Percentiles rank a stretch among this genome's conserved stretches.
These are phyloP conservation scores for Akabosia matsudoensis DNA, from an alignment of 1,140 invertebrate genomes.

Conservation along the genomic window DNA sequence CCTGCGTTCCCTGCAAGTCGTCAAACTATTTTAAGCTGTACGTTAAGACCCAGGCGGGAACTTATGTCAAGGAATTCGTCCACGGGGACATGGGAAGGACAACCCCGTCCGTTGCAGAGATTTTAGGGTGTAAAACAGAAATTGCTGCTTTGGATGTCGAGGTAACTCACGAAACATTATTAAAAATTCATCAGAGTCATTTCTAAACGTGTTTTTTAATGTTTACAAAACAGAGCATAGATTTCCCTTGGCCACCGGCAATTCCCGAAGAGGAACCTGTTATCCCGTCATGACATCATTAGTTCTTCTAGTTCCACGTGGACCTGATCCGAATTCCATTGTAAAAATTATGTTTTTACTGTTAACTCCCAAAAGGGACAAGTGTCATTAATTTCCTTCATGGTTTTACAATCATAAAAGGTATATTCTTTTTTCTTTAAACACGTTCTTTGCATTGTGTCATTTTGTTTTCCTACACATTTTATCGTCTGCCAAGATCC, in stretches of 20 bases:
- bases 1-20: conserved; percentile 48
- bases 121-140: conserved; percentile 61
- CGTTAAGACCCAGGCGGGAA: conserved; percentile 84
- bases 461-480: no score
- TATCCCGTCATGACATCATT: no score
- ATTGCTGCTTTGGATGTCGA: conserved; percentile 70
- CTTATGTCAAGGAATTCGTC: conserved; percentile 95
- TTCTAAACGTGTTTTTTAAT: no score
- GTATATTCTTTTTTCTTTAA: no score
- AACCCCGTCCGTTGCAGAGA: conserved; percentile 63
- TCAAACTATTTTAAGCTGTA: conserved; percentile 62
- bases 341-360: no score
- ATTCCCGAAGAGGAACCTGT: neutral
- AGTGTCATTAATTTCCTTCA: no score
- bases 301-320: no score
- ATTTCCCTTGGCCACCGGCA: neutral
- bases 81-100: conserved; percentile 92
- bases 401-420: no score
- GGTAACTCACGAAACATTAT: conserved; percentile 55
- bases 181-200: neutral
- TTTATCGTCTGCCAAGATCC: no score
- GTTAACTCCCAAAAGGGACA: no score
- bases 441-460: no score
- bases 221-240: neutral
- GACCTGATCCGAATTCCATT: no score